These are phyloP conservation scores for Oligia latruncula DNA, from an alignment of 2,888 invertebrate species.

Conservation along the genomic window DNA sequence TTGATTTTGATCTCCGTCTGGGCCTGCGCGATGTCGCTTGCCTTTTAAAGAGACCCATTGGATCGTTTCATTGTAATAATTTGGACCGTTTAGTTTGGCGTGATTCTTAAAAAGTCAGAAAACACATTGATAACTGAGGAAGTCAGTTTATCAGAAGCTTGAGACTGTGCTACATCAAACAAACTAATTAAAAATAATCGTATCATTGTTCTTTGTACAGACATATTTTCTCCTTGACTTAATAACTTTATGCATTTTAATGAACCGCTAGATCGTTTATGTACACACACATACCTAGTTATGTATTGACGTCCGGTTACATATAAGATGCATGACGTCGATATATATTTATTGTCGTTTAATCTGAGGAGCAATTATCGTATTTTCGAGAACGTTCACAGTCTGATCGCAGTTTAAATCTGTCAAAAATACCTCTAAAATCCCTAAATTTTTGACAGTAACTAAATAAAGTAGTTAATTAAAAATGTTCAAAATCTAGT, in stretches of 20 bases:
- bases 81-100: background rate
- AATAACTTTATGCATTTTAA: slow-evolving; percentile 42
- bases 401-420: too few relatives aligned
- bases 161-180: background rate
- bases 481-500: too few relatives aligned
- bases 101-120: background rate
- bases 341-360: background rate
- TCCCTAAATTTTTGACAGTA: too few relatives aligned
- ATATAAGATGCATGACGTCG: background rate
- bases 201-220: slow-evolving; percentile 27
- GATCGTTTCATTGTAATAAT: background rate
- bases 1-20: background rate
- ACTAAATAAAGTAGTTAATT: too few relatives aligned
- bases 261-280: slow-evolving; percentile 1
- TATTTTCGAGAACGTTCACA: too few relatives aligned
- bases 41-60: background rate
- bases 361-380: background rate
- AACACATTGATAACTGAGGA: too few relatives aligned
- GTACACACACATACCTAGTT: background rate
- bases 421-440: too few relatives aligned
- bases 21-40: background rate
- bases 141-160: background rate
- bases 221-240: slow-evolving; percentile 22
- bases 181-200: slow-evolving; percentile 15
- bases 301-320: slow-evolving; percentile 6